Base-by-base conservation (phyloP, 2,797 vertebrate genomes). In the Myotis daubentonii region DNA sequence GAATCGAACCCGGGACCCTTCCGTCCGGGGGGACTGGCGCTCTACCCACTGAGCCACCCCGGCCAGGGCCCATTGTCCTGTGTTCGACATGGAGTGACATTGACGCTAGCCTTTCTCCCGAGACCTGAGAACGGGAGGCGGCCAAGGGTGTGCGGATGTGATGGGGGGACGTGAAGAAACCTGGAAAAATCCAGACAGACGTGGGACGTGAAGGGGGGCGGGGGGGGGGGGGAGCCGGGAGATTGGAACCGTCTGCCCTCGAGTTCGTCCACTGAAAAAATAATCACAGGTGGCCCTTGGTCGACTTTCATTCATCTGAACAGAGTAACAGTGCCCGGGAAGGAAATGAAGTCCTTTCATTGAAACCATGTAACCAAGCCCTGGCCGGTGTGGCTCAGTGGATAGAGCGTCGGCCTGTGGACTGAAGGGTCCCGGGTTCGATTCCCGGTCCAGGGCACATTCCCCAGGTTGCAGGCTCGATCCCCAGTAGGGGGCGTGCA, bases 151-250 rank as follows among this genome's bases (percentile, higher is more conserved):
- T 15, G 25, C 1, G 19, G 47, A 30, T 0, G 33, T 8, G 22
- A 57, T 10, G 1, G 10, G 33, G 25, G 8, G 7, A 10, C 55
- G 11, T 0, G 15, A 0, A 22, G 19, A 17, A 12, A 12, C 13
- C 25, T 9, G 0, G 3, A 16, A 7, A 19, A 0, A 0, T 20
- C 38, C 25, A 2, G 1, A 5, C 22, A 1, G 8, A 4, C 0
- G 11, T 0, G n/a, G 53, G 20, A 3, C 1, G 3, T 2, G 12
- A 4, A 1, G 13, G 13, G 47, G 47, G 44, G 8, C 3, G 38
- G 13, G 15, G 28, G 2, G 12, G 22, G 6, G 7, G 0, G 28
- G 4, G 5, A n/a, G 2, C 38, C 3, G 2, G 0, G 51, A 0
- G 2, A 6, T 6, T 0, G 3, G 7, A 3, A 10, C 3, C 0